These are phyloP conservation scores for Acanthochromis polyacanthus DNA, from an alignment of 2,113 vertebrate species.

Conservation along the genomic window DNA sequence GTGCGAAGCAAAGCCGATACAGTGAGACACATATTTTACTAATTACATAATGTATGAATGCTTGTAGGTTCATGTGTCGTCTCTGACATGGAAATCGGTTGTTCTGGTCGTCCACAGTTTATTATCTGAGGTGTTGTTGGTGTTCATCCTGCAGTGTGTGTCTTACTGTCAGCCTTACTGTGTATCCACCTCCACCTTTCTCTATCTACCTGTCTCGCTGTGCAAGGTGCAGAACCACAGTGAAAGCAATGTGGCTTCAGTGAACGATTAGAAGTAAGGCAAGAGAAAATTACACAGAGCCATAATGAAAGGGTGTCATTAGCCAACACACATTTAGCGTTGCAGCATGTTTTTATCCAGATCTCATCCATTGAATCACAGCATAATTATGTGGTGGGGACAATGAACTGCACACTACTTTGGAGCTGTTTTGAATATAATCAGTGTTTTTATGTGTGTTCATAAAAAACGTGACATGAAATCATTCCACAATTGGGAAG, in stretches of 20 bases:
- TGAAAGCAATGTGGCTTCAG: constrained; percentile 7
- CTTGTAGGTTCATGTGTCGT: constrained; percentile 23
- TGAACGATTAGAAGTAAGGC: constrained; percentile 12
- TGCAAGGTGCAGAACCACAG: constrained; percentile 14
- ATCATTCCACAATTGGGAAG: no score
- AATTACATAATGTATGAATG: constrained; percentile 43
- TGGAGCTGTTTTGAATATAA: background rate
- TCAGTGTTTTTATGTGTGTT: background rate
- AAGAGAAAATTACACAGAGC: constrained; percentile 19
- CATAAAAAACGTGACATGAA: no score
- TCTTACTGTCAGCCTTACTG: background rate
- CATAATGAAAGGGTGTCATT: constrained; percentile 32
- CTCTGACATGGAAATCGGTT: background rate
- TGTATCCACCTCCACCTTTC: constrained; percentile 12
- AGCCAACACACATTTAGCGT: constrained; percentile 28
- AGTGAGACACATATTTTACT: constrained; percentile 32
- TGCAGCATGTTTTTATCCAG: background rate
- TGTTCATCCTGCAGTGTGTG: constrained; percentile 1
- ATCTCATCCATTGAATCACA: background rate
- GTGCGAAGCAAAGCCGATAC: constrained; percentile 26
- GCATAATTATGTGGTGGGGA: background rate
- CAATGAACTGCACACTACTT: background rate
- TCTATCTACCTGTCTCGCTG: constrained; percentile 9
- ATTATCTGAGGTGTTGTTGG: constrained; percentile 14
- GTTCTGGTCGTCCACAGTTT: background rate